A percentile compares a stretch with the other conserved stretches of the same genome.
These are phyloP conservation scores for Cuculus canorus DNA, from an alignment of 2,797 vertebrate species.

Conservation along the genomic window DNA sequence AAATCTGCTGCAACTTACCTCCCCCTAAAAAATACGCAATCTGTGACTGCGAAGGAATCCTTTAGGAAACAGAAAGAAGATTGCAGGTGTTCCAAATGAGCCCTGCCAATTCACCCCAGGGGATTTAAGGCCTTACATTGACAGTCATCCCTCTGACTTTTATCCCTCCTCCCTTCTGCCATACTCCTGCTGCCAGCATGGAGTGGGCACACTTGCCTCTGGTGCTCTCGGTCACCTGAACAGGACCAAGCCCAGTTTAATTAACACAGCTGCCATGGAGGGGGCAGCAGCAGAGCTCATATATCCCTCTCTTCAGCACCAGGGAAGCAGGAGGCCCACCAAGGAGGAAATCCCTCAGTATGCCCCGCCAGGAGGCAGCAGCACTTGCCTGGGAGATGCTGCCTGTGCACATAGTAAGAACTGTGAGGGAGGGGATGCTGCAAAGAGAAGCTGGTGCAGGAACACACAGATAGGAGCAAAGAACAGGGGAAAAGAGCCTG, in stretches of 20 bases:
- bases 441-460: not conserved
- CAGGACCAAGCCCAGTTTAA: not conserved
- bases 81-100: not conserved
- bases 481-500: not conserved
- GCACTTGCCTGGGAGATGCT: not conserved
- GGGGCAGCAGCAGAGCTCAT: not conserved
- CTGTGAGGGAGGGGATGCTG: not conserved
- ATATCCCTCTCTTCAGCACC: accelerated
- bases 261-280: not conserved
- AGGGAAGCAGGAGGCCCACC: not conserved
- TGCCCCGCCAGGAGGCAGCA: not conserved
- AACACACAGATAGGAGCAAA: not conserved
- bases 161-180: not conserved
- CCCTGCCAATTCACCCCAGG: not conserved
- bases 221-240: not conserved
- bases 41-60: not conserved
- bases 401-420: not conserved
- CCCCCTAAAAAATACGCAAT: not conserved
- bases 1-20: not conserved
- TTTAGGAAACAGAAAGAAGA: not conserved
- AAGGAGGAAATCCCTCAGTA: not conserved
- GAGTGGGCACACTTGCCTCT: accelerated
- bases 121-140: not conserved
- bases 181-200: not conserved
- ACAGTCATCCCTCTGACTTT: not conserved